phyloP scores from a whole-genome alignment of 2,113 vertebrate species.

The Ovibos moschatus region DNA sequence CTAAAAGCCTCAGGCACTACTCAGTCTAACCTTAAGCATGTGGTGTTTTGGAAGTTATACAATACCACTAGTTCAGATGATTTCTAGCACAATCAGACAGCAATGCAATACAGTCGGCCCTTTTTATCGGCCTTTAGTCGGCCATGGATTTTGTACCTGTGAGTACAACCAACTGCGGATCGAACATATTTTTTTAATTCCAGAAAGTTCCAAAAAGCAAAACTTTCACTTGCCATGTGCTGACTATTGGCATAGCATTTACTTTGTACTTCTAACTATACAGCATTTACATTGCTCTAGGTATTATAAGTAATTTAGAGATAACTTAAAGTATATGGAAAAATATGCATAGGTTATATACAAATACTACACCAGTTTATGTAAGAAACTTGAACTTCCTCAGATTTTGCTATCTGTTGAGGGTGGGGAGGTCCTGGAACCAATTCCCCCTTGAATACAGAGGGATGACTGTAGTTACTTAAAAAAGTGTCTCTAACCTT shows the following conservation, averaged over 20 bases:
- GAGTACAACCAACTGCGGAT: not conserved
- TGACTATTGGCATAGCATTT: not conserved
- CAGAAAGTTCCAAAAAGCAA: not conserved
- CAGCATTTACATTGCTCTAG: not conserved
- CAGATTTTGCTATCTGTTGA: not conserved
- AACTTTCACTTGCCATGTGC: not conserved
- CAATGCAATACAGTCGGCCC: not conserved
- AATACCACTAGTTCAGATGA: not conserved
- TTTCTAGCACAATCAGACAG: not conserved
- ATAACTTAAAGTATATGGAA: not conserved
- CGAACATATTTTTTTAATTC: not conserved
- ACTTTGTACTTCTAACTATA: not conserved
- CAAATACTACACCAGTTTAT: not conserved
- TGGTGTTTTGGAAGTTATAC: not conserved
- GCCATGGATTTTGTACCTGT: not conserved
- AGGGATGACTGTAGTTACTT: not conserved
- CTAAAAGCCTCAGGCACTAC: not conserved
- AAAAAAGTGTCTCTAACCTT: slow-evolving; percentile 5
- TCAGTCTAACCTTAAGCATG: not conserved
- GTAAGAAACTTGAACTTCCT: not conserved
- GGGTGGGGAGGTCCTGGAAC: not conserved
- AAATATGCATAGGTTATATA: not conserved
- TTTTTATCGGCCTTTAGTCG: too few species aligned
- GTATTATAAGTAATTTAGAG: not conserved
- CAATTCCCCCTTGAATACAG: not conserved